These are phyloP conservation scores for Tragelaphus strepsiceros DNA, from an alignment of 2,113 vertebrate species.

Conservation along the genomic window DNA sequence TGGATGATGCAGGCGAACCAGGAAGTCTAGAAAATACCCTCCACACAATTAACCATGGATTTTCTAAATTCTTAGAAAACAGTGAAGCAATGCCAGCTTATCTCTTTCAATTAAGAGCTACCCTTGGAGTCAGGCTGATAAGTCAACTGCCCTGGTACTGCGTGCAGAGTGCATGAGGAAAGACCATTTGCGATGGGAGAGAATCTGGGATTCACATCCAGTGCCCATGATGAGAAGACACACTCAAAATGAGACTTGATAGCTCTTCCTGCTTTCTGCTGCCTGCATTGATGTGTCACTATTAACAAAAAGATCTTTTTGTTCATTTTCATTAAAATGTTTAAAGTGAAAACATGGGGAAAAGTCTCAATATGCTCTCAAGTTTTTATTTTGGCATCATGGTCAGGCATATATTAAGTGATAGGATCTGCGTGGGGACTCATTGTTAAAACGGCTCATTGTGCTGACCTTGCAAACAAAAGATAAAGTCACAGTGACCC, in stretches of 20 bases:
- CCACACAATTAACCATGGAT: neutral
- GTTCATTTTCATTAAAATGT: neutral
- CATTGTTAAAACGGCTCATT: neutral
- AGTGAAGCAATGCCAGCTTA: neutral
- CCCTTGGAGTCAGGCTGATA: neutral
- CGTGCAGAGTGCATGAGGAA: neutral
- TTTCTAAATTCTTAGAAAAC: neutral
- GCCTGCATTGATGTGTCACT: neutral
- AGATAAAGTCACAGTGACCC: neutral
- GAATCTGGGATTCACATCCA: neutral
- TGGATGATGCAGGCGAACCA: neutral
- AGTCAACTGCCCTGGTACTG: neutral
- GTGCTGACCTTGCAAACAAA: neutral
- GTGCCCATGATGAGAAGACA: neutral
- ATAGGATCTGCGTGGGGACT: neutral
- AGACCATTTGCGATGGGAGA: neutral
- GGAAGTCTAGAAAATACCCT: neutral
- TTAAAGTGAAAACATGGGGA: neutral
- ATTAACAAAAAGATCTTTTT: neutral
- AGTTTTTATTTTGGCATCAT: neutral
- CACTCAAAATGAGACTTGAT: neutral
- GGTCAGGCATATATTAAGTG: neutral
- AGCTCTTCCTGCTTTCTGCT: neutral
- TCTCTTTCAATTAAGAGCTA: neutral
- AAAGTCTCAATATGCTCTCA: neutral